Conservation (phyloP, 2,797 vertebrate genomes). For the Danio kyathit region DNA sequence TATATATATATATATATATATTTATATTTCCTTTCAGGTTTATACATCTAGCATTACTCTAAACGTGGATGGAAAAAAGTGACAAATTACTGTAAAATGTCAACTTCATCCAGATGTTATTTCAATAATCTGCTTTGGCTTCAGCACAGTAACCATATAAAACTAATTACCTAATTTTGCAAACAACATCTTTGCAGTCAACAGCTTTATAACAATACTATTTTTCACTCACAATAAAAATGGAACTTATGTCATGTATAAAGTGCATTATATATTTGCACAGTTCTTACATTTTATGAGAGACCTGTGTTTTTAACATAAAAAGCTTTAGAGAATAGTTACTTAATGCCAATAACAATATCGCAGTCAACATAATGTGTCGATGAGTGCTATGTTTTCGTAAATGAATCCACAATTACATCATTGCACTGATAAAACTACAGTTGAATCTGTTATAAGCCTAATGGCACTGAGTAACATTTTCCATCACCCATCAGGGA, state of each 20-base stretch:
- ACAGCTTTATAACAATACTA: neutral
- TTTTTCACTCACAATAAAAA: neutral
- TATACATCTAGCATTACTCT: neutral
- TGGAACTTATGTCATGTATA: neutral
- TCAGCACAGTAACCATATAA: neutral
- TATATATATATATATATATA: too few relatives aligned
- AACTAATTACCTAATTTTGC: neutral
- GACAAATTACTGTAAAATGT: neutral
- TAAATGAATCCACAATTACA: conserved; percentile 3
- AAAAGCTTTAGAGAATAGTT: neutral
- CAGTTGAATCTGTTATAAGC: neutral
- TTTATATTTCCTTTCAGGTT: neutral
- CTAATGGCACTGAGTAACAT: conserved; percentile 11
- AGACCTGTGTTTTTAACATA: neutral
- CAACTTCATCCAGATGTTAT: neutral
- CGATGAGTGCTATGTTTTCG: neutral
- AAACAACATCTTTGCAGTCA: neutral
- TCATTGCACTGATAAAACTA: conserved; percentile 12
- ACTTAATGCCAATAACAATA: neutral
- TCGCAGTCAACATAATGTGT: neutral
- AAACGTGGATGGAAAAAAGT: neutral
- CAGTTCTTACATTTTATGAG: neutral
- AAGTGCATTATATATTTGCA: neutral
- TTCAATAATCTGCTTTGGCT: neutral
- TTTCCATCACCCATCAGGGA: conserved; percentile 21